Evolutionary conservation across 92 coral and sea anemone genomes (phyloP), one percentile per base, ranked within the genome.

Genomic region (Epizoanthus rinbou): DNA sequence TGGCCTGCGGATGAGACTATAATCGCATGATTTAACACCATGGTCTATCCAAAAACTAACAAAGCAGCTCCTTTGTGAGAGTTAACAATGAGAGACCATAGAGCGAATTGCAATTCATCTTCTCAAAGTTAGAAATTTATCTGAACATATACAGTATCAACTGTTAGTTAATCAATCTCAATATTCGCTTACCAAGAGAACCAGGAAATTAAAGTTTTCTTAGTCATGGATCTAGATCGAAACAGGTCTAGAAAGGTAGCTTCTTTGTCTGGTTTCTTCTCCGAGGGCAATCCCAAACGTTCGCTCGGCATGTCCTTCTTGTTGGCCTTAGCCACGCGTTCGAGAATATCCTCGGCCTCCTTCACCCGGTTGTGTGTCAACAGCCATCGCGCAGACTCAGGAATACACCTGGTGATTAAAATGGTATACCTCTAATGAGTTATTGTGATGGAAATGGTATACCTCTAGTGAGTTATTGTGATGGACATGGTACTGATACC

Each of bases 311-410:
- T 90, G 74, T 74, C 74, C 63, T 80, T 87, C 90, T 92, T 94
- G 94, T 97, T 97, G 64, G 80, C 85, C 64, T 88, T 92, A 10
- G 98, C 99, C 47, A 97, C 89, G 70, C 84, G 80, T 58, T 59
- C 31, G 15, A 97, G 84, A 80, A 91, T 83, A 15, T 74, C 83
- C 66, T 95, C 89, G 9, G 98, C 98, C 24, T 92, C 90, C 43
- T 84, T 86, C 3, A 52, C 73, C 62, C 74, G 68, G 21, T 86
- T 89, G 76, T 97, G 98, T 9, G 98, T 95, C 56, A 92, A 63
- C 81, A 92, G 83, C 95, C 95, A 90, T 18, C 99, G 97, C 4
- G 90, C 97, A 52, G 98, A 90, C 81, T 97, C 99, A 18, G 99
- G 99, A 65, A 97, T 81, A 56, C 90, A 74, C 63, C 99, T 94